Percentiles rank a stretch among this genome's conserved stretches.
phyloP scores from a whole-genome alignment of 2,888 invertebrate genomes.

The Sipha maydis region DNA sequence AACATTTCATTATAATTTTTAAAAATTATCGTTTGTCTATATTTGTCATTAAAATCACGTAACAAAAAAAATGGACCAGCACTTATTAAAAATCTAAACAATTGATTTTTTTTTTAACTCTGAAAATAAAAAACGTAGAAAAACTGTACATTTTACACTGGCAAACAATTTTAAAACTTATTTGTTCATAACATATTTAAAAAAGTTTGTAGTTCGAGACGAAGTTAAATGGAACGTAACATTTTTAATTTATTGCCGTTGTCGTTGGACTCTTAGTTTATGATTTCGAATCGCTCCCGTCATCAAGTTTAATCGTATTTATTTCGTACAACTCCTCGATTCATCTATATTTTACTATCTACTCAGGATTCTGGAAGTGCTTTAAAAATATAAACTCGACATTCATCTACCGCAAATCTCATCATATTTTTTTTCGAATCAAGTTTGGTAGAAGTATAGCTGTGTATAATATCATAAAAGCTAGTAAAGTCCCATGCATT shows the following conservation, averaged over 20 bases:
- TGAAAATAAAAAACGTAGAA: no score
- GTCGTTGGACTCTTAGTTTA: not conserved
- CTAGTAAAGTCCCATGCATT: not conserved
- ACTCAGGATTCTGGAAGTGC: not conserved
- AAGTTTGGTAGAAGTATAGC: not conserved
- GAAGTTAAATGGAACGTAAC: not conserved
- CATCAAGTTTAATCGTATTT: not conserved
- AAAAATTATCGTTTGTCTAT: no score
- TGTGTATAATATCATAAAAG: not conserved
- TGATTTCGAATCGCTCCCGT: not conserved
- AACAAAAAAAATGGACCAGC: no score
- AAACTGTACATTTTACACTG: no score
- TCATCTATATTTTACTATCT: not conserved
- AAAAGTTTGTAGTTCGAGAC: not conserved
- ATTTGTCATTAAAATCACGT: no score
- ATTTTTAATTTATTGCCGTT: not conserved
- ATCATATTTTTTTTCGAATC: not conserved
- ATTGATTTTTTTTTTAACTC: no score
- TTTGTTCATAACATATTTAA: not conserved
- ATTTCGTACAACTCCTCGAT: not conserved
- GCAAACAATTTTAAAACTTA: no score
- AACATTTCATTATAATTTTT: no score
- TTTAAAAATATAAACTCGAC: not conserved
- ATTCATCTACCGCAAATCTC: not conserved
- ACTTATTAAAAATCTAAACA: no score